A percentile compares a stretch with the other conserved stretches of the same genome.
These are phyloP conservation scores for Mormyrus proboscirostris DNA, from an alignment of 2,797 vertebrate genomes.

Conservation along the genomic window DNA sequence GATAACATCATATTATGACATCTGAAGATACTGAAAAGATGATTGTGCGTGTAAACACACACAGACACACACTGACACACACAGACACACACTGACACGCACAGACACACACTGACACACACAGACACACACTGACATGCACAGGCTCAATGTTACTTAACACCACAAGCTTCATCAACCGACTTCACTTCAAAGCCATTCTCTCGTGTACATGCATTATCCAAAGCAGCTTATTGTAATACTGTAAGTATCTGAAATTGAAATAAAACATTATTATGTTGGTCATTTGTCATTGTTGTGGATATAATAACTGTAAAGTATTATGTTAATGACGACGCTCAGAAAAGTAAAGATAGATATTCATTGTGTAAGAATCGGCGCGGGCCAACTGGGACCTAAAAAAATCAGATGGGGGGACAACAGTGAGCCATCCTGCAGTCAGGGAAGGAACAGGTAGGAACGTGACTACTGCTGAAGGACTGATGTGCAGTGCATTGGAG, in stretches of 20 bases:
- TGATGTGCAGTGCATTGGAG: not conserved
- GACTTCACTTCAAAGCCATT: not conserved
- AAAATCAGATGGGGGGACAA: not conserved
- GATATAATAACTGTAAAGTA: not conserved
- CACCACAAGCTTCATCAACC: not conserved
- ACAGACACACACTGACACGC: not conserved
- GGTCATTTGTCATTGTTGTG: not conserved
- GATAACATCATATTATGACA: not conserved
- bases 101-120: too few relatives aligned
- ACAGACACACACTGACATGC: not conserved
- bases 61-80: not conserved
- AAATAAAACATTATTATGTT: constrained; percentile 7
- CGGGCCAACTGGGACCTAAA: not conserved
- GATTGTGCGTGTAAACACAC: not conserved
- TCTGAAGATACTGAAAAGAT: not conserved
- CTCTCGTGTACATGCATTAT: constrained; percentile 25
- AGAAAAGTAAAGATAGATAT: not conserved
- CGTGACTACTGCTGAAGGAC: not conserved
- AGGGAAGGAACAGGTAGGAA: not conserved
- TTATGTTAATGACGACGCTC: not conserved
- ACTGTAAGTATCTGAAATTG: not conserved
- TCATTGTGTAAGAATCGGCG: not conserved
- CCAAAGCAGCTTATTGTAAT: constrained; percentile 15
- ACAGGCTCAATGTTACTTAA: not conserved
- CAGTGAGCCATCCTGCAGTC: not conserved